phyloP scores from a whole-genome alignment of 35 echinoderm and acorn worm genomes.

The Heliocidaris erythrogramma region DNA sequence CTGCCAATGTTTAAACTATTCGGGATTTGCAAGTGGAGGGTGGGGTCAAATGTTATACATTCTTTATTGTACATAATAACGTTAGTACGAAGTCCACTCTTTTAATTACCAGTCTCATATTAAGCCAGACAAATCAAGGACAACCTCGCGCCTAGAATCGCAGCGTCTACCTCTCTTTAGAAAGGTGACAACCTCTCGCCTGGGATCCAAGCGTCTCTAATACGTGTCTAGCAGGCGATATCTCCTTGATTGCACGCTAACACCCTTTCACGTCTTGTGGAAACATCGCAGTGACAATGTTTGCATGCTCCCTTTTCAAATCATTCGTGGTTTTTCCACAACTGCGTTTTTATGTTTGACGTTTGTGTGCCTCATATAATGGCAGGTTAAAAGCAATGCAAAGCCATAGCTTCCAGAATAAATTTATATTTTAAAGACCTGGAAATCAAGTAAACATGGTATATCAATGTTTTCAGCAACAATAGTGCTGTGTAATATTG shows the following conservation, averaged over 20 bases:
- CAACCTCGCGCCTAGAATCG: not conserved
- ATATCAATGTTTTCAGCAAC: too few relatives aligned
- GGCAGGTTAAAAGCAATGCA: not conserved
- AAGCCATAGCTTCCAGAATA: not conserved
- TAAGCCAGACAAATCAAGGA: constrained; percentile 4
- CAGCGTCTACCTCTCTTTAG: not conserved
- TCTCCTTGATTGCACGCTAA: not conserved
- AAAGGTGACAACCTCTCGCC: not conserved
- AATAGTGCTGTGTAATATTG: too few relatives aligned
- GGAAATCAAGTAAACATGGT: too few relatives aligned
- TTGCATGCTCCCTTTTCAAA: not conserved
- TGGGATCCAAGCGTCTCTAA: not conserved
- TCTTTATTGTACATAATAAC: too few relatives aligned
- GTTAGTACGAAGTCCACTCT: not conserved
- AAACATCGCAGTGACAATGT: not conserved
- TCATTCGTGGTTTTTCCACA: not conserved
- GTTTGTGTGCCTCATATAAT: not conserved
- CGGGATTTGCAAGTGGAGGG: too few relatives aligned
- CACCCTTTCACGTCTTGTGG: not conserved
- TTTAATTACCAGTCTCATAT: not conserved
- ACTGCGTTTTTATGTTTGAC: not conserved
- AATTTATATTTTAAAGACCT: not conserved
- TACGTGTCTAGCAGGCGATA: constrained; percentile 8
- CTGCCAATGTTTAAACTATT: too few relatives aligned
- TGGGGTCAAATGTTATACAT: too few relatives aligned